phyloP scores from a whole-genome alignment of 2,113 vertebrate species.

The Trachemys scripta region DNA sequence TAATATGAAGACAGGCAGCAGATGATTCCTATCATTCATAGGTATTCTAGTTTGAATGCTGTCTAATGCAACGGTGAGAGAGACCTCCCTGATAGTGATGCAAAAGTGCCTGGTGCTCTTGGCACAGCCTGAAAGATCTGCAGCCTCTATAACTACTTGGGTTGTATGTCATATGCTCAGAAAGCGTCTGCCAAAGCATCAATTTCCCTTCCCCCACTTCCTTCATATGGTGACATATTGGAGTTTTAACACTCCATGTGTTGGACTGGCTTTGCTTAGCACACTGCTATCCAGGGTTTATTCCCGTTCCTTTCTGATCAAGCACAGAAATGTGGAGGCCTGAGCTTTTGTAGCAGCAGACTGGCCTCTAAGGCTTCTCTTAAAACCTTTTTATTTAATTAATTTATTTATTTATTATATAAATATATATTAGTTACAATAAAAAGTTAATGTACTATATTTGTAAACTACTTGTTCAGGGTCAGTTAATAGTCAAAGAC shows the following conservation, averaged over 20 bases:
- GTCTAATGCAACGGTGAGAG: neutral
- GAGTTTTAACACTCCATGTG: neutral
- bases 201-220: accelerated
- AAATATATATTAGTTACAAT: neutral
- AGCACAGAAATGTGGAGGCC: neutral
- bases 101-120: too few species aligned
- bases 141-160: neutral
- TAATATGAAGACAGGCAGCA: neutral
- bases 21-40: neutral
- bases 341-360: neutral
- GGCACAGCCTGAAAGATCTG: neutral
- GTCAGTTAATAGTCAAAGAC: neutral
- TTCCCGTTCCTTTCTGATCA: neutral
- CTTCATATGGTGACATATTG: neutral
- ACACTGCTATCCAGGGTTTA: accelerated
- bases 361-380: neutral
- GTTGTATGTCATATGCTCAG: neutral
- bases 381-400: neutral
- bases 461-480: neutral
- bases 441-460: neutral
- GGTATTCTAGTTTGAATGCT: neutral
- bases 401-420: neutral
- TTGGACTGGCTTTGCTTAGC: neutral
- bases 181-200: neutral
- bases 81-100: neutral